phyloP scores from a whole-genome alignment of 2,113 vertebrate species.

The Rhinichthys klamathensis region DNA sequence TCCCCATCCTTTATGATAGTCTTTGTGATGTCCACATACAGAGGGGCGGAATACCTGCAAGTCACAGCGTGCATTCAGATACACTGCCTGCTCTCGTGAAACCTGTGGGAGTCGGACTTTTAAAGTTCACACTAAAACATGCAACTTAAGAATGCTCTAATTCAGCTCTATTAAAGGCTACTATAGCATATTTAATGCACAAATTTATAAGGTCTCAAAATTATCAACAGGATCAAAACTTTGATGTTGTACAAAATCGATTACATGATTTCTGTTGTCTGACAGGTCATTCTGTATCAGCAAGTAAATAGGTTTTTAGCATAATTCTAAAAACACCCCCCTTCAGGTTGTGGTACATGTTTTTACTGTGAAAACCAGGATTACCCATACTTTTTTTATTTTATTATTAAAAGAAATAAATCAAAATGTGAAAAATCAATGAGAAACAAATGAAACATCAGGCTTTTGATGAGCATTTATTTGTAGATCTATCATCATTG shows the following conservation, averaged over 20 bases:
- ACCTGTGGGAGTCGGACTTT: neutral
- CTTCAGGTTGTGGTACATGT: too few species aligned
- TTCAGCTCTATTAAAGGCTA: too few species aligned
- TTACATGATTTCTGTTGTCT: neutral
- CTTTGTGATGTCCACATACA: constrained; percentile 98
- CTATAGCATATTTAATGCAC: too few species aligned
- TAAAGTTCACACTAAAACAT: neutral
- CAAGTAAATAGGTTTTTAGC: neutral
- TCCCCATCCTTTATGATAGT: constrained; percentile 98
- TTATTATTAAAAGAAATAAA: too few species aligned
- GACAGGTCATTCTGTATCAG: neutral
- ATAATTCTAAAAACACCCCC: neutral
- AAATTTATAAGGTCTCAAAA: neutral
- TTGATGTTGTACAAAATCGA: too few species aligned
- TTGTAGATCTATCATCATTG: neutral
- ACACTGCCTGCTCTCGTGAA: neutral
- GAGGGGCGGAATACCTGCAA: constrained; percentile 91
- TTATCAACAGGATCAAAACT: neutral
- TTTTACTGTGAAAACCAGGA: neutral
- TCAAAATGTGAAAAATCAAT: neutral
- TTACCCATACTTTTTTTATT: neutral
- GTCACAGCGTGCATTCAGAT: constrained; percentile 12
- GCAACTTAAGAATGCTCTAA: neutral
- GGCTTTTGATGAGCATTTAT: neutral
- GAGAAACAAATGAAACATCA: neutral